Evolutionary conservation across 2,113 vertebrate genomes (phyloP), one percentile per base, ranked within the genome.

Genomic region (Corythaeola cristata): DNA sequence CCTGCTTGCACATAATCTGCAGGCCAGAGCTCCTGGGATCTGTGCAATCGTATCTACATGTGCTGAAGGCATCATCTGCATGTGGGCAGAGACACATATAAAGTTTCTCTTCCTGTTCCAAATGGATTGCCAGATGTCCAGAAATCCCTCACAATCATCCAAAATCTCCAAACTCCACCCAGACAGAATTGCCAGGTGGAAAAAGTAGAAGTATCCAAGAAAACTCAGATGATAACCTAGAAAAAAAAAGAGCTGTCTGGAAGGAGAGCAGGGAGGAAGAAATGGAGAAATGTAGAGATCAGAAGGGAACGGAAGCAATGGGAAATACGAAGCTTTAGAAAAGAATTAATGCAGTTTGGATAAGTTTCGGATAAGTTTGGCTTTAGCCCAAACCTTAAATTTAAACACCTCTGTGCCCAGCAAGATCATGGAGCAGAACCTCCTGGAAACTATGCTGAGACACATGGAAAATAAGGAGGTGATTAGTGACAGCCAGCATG

Each of bases 111-210:
- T 82, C 56, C 77, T 94, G 81, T 68, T 95, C 87, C 81, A 91
- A 96, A 82, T 6, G 35, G 35, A 94, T 96, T 91, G 6, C 93
- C 96, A 96, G 91, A 96, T 95, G 94, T 96, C 49, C 87, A 97
- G 73, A 95, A 94, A 91, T 79, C 87, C 66, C 81, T 94, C 89
- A 91, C 53, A 93, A 27, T 50, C 7, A 1, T 93, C 62, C 93
- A 94, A 30, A 91, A 85, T 68, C 56, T 85, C 72, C 32, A 59
- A 39, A 91, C 88, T 94, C 89, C 89, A 94, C 91, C 89, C 88
- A 90, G 71, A 68, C 45, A 80, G 45, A 89, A 85, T 44, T 91
- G 63, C 82, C 85, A 94, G 90, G 67, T 97, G 93, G 94, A 89
- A 95, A 95, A 96, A 82, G 19, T 33, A 79, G 81, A 73, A 2